These are phyloP conservation scores for Chrysodeixis includens DNA, from an alignment of 2,888 invertebrate species.

Conservation along the genomic window DNA sequence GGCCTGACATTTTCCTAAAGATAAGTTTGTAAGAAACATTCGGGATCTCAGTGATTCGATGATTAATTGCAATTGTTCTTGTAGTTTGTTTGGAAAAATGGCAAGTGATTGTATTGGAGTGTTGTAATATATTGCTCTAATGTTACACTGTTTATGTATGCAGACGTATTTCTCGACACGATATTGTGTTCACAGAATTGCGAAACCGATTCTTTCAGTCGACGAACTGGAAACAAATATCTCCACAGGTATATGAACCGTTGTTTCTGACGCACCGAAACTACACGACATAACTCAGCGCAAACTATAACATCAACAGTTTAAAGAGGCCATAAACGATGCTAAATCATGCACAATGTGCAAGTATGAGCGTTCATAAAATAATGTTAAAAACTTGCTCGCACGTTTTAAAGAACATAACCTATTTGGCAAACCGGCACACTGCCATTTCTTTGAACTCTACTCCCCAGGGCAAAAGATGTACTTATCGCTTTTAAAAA, in stretches of 20 bases:
- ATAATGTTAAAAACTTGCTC: constrained; percentile 10
- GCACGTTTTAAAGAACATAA: constrained; percentile 42
- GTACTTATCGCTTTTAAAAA: constrained; percentile 27
- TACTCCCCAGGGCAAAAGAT: constrained; percentile 23
- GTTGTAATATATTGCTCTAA: neutral
- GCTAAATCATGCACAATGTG: constrained; percentile 3
- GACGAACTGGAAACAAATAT: neutral
- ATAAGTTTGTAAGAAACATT: constrained; percentile 58
- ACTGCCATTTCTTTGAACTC: constrained; percentile 31
- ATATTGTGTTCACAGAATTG: neutral
- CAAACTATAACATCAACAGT: neutral
- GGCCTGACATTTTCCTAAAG: constrained; percentile 59
- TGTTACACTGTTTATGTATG: neutral
- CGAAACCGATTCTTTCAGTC: neutral
- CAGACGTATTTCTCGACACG: neutral
- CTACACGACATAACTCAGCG: neutral
- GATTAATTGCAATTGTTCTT: constrained; percentile 46
- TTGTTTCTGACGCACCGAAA: neutral
- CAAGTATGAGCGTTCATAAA: neutral
- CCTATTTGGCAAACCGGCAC: constrained; percentile 51
- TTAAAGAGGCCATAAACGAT: constrained; percentile 5
- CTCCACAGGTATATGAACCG: constrained; percentile 4
- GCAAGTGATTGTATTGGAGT: constrained; percentile 25
- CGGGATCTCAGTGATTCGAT: constrained; percentile 30
- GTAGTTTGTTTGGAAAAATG: constrained; percentile 29